Base-by-base conservation (phyloP, 2,113 vertebrate species). In the Emydura subglobosa region DNA sequence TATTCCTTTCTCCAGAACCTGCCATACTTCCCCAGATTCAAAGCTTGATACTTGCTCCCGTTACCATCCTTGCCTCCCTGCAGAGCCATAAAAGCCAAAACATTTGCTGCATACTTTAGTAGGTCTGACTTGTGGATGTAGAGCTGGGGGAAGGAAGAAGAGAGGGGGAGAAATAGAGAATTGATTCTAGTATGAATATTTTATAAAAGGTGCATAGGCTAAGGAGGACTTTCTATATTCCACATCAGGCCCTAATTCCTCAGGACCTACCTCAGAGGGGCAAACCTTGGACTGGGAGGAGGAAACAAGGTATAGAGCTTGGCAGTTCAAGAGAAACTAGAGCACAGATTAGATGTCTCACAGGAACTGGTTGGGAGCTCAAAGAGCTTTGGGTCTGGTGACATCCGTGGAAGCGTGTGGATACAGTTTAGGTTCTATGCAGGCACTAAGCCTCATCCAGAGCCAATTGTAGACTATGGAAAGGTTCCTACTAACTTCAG, bases 331-430 rank as follows among this genome's bases (percentile, higher is more conserved):
- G 61, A 94, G 95, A 96, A 95, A 96, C 42, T 89, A 24, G 39
- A 94, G 92, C 92, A 94, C 86, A 14, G n/a, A 19, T 11, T 9
- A 42, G 72, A 42, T 44, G 39, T 42, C 11, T 74, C 87, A 83
- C 79, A 94, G 79, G 31, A 97, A 74, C 19, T 95, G 84, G 61
- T 9, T 96, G 86, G 89, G 59, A 93, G 86, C 31, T 91, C 85
- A 55, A 93, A 89, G 94, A 42, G 22, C 39, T 24, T 42, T 42
- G n/a, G 8, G 10, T 44, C 72, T 44, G 72, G 65, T 83, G 68
- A 96, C 34, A n/a, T 27, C 84, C 91, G 83, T 91, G 94, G 96
- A 95, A 95, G 92, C 91, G 94, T 83, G 92, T 12, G 88, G 61
- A 55, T 16, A 91, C 14, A 94, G 8, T 6, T 95, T 91, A 93